Conservation (phyloP, 2,113 vertebrate species). For the Papio anubis region DNA sequence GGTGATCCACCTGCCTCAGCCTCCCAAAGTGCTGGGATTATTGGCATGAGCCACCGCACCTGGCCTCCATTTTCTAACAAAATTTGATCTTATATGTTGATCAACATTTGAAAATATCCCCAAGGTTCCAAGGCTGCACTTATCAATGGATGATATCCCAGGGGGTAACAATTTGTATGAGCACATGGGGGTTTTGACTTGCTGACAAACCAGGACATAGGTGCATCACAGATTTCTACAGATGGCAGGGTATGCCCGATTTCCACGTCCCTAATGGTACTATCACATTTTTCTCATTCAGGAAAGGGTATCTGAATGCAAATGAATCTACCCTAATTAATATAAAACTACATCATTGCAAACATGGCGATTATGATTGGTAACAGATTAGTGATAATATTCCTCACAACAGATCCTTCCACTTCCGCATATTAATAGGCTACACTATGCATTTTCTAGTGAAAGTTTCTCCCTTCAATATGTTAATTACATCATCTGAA, state of each 20-base stretch:
- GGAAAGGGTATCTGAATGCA: not conserved
- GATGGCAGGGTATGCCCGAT: too few relatives aligned
- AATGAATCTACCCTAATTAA: not conserved
- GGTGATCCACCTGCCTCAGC: too few relatives aligned
- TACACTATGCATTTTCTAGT: not conserved
- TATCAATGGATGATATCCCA: not conserved
- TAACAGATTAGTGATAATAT: not conserved
- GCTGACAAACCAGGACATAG: too few relatives aligned
- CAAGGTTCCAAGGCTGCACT: not conserved
- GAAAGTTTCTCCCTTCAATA: not conserved
- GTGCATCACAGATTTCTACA: not conserved
- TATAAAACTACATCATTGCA: not conserved
- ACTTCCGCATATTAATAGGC: not conserved
- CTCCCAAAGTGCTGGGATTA: too few relatives aligned
- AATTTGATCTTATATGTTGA: not conserved
- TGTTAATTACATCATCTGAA: not conserved
- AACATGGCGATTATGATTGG: not conserved
- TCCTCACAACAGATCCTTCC: not conserved
- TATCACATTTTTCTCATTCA: not conserved
- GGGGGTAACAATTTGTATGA: not conserved
- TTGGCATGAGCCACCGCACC: too few relatives aligned
- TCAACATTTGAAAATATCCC: not conserved
- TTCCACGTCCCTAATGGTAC: not conserved
- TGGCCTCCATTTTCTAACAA: not conserved
- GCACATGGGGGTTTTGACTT: not conserved